Conservation (phyloP, 2,888 invertebrate species). For the Tanytarsus gracilentus region DNA sequence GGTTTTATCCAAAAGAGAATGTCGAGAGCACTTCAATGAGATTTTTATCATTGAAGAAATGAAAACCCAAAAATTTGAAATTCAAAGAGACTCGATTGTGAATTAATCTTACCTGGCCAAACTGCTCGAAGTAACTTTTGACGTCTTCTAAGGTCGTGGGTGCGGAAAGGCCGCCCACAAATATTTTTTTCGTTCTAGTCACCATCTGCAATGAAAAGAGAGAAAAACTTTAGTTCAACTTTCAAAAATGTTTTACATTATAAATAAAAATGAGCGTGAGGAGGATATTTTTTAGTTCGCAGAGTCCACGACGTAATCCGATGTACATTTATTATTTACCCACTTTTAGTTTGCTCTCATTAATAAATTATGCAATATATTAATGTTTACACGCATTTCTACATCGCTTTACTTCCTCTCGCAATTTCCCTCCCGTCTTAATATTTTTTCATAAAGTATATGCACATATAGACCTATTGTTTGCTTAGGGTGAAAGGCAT, state of each 20-base stretch:
- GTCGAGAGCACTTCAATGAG: no score
- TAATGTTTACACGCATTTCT: constrained; percentile 12
- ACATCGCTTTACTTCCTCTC: no score
- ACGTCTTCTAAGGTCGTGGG: constrained; percentile 99
- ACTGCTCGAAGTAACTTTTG: constrained; percentile 99
- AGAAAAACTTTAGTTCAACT: no score
- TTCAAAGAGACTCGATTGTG: not conserved
- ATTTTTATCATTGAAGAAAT: not conserved
- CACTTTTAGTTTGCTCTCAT: constrained; percentile 11
- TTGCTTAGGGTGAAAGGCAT: no score
- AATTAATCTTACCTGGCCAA: constrained; percentile 84
- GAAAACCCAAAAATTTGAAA: not conserved
- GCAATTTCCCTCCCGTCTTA: no score
- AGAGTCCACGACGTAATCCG: no score
- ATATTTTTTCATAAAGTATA: no score
- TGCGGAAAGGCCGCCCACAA: constrained; percentile 98
- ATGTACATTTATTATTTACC: constrained; percentile 6
- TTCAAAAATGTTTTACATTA: no score
- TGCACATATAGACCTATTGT: no score
- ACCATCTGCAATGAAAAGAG: constrained; percentile 98
- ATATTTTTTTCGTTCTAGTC: constrained; percentile 99
- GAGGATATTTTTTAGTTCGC: no score
- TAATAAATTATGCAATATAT: constrained; percentile 19
- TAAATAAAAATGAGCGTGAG: no score
- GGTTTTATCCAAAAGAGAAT: no score